phyloP scores from a whole-genome alignment of 2,888 invertebrate species.

The Arctia plantaginis region DNA sequence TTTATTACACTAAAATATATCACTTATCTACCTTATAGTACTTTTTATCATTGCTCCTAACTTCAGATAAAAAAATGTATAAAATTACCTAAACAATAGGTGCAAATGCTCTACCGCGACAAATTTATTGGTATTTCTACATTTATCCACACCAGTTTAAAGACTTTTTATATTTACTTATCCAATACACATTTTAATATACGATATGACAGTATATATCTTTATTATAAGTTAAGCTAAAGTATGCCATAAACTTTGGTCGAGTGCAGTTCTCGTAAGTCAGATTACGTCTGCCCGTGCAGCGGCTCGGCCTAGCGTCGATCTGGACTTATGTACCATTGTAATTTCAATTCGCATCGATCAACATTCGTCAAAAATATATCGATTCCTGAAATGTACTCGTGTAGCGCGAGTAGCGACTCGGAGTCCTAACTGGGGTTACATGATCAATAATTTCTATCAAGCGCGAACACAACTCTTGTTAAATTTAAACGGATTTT shows the following conservation, averaged over 20 bases:
- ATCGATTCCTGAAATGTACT: neutral
- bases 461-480: too few species aligned
- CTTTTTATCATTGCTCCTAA: neutral
- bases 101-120: neutral
- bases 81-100: neutral
- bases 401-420: neutral
- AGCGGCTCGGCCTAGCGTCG: neutral
- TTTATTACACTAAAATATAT: neutral
- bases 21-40: neutral
- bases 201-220: neutral
- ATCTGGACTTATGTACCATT: slow-evolving; percentile 1
- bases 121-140: neutral
- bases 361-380: neutral
- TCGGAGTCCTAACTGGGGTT: neutral
- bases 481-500: too few species aligned
- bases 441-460: too few species aligned
- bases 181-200: neutral
- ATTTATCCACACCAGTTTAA: neutral
- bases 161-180: neutral
- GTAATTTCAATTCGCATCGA: neutral
- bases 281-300: neutral
- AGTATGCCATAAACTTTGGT: slow-evolving; percentile 1
- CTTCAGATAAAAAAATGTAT: neutral
- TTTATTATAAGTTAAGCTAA: slow-evolving; percentile 1
- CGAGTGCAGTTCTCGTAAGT: slow-evolving; percentile 4